These are phyloP conservation scores for Hypomesus transpacificus DNA, from an alignment of 2,113 vertebrate species.

Conservation along the genomic window DNA sequence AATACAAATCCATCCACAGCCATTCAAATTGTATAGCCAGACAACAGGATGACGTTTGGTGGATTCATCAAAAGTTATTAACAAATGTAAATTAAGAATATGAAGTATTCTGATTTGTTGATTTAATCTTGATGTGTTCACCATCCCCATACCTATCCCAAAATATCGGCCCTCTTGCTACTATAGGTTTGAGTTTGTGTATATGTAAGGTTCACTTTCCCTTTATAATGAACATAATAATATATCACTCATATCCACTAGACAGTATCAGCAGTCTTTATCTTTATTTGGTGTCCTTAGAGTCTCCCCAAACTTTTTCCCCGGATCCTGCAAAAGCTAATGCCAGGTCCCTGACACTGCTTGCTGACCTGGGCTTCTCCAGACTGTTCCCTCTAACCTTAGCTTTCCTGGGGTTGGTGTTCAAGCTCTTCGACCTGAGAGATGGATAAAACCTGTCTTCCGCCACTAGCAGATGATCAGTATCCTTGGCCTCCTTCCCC, in stretches of 20 bases:
- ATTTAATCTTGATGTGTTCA: too few relatives aligned
- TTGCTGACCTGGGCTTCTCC: conserved; percentile 65
- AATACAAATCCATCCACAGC: too few relatives aligned
- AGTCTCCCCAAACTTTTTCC: conserved; percentile 35
- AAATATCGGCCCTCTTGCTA: too few relatives aligned
- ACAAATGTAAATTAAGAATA: too few relatives aligned
- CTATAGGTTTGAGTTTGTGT: too few relatives aligned
- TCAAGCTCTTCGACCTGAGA: conserved; percentile 64
- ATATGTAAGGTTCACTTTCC: too few relatives aligned
- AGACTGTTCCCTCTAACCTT: conserved; percentile 60
- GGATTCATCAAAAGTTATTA: too few relatives aligned
- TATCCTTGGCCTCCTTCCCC: conserved; percentile 13
- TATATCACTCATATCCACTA: not conserved
- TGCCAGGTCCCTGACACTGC: conserved; percentile 75
- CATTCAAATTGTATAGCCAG: too few relatives aligned
- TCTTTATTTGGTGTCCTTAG: conserved; percentile 52
- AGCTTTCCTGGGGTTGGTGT: conserved; percentile 54
- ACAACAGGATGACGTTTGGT: too few relatives aligned
- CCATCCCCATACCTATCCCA: too few relatives aligned
- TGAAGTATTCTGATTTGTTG: too few relatives aligned
- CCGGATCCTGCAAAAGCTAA: conserved; percentile 46
- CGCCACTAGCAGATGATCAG: conserved; percentile 24
- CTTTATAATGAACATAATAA: too few relatives aligned
- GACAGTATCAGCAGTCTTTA: conserved; percentile 64
- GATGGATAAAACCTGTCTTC: conserved; percentile 51